Conservation (phyloP, 1,140 invertebrate species). For the Lineus longissimus region DNA sequence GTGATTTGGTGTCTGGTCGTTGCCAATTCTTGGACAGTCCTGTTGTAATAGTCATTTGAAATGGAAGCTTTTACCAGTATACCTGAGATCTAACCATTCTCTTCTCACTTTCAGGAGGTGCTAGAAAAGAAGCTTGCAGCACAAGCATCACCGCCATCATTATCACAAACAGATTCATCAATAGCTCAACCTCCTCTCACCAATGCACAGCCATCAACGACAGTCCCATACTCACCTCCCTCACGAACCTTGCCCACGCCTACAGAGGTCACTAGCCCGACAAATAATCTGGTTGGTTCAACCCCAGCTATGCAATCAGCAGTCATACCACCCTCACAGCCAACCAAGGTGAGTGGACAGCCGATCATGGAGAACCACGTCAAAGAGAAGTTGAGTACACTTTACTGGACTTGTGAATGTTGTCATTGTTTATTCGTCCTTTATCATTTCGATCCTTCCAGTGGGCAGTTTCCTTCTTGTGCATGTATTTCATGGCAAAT, state of each 20-base stretch:
- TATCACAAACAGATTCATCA: background rate
- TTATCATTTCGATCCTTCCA: no score
- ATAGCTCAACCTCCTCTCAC: background rate
- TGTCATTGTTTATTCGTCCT: background rate
- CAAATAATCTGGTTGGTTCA: conserved; percentile 7
- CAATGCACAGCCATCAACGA: conserved; percentile 15
- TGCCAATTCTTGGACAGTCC: no score
- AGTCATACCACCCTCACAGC: conserved; percentile 68
- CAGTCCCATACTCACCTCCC: conserved; percentile 30
- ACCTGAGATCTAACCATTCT: no score
- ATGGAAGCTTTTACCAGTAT: no score
- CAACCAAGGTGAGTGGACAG: conserved; percentile 60
- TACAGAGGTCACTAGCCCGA: conserved; percentile 30
- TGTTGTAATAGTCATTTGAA: no score
- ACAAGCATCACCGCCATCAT: background rate
- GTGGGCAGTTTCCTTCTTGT: no score
- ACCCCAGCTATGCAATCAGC: conserved; percentile 41
- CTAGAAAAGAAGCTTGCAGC: background rate
- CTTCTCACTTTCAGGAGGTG: no score
- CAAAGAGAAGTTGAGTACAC: no score
- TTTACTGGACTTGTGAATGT: conserved; percentile 1
- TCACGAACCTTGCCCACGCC: conserved; percentile 39
- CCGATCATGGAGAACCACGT: no score
- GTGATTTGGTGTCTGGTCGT: no score
- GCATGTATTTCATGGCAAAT: no score